phyloP scores from a whole-genome alignment of 2,888 invertebrate species.

The Apotomis capreana region DNA sequence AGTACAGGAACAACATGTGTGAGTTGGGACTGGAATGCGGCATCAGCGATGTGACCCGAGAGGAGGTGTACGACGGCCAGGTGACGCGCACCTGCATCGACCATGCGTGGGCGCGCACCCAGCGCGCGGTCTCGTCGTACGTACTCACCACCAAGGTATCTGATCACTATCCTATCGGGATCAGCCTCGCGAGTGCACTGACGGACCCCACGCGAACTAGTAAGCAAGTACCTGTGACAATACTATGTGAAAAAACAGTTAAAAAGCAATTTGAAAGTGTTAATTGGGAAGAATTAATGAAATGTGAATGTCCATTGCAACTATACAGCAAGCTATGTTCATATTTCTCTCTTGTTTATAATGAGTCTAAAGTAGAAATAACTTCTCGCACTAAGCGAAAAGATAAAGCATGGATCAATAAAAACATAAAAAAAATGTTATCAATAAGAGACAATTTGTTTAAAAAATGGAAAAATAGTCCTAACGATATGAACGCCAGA shows the following conservation, averaged over 20 bases:
- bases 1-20: conserved; percentile 3
- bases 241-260: conserved; percentile 2
- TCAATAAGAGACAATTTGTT: not conserved
- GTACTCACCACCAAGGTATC: conserved; percentile 8
- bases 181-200: not conserved
- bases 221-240: conserved; percentile 1
- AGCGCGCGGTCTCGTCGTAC: conserved; percentile 1
- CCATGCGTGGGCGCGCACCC: conserved; percentile 5
- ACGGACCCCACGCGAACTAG: not conserved
- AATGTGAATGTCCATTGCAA: conserved; percentile 4
- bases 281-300: not conserved
- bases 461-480: conserved; percentile 8
- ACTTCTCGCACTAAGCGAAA: not conserved
- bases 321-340: not conserved
- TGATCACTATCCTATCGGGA: conserved; percentile 1
- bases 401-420: conserved; percentile 7
- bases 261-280: conserved; percentile 7
- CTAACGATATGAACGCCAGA: not conserved
- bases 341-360: not conserved
- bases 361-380: not conserved
- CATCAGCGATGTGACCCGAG: conserved; percentile 7
- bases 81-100: conserved; percentile 4
- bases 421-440: not conserved
- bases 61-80: conserved; percentile 4
- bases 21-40: not conserved